phyloP scores from a whole-genome alignment of 2,797 vertebrate genomes.

The Mormyrops attenuatus region DNA sequence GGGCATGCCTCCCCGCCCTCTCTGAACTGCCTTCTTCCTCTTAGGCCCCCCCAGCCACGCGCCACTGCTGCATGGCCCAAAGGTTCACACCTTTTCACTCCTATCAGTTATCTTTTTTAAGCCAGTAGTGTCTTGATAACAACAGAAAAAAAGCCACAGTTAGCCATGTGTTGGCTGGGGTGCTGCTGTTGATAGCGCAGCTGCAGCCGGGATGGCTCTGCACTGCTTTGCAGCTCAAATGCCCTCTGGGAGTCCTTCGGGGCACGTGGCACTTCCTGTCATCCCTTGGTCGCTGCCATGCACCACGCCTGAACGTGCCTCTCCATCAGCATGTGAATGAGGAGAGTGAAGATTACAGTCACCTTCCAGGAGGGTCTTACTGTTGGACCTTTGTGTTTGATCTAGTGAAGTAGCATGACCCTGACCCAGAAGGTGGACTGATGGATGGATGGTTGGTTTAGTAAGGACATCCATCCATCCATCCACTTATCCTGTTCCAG shows the following conservation, averaged over 20 bases:
- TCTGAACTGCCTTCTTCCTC: neutral
- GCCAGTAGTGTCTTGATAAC: neutral
- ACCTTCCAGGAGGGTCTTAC: neutral
- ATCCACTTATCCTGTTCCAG: neutral
- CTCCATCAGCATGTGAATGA: neutral
- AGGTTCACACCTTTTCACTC: conserved; percentile 13
- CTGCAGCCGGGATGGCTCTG: neutral
- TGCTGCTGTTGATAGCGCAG: neutral
- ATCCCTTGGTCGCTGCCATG: neutral
- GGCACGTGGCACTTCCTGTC: neutral
- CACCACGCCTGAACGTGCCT: neutral
- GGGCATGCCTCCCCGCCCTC: neutral
- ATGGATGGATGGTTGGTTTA: neutral
- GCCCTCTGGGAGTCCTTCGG: neutral
- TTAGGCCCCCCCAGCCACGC: neutral
- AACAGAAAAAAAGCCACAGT: neutral
- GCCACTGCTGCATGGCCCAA: conserved; percentile 48
- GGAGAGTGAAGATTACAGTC: neutral
- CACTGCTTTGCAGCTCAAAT: neutral
- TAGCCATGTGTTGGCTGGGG: neutral
- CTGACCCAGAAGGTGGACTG: neutral
- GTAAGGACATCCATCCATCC: neutral
- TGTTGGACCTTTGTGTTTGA: neutral
- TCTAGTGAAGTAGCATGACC: neutral
- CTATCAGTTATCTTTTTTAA: neutral